Conservation (phyloP, 2,113 vertebrate species). For the Dromiciops gliroides region DNA sequence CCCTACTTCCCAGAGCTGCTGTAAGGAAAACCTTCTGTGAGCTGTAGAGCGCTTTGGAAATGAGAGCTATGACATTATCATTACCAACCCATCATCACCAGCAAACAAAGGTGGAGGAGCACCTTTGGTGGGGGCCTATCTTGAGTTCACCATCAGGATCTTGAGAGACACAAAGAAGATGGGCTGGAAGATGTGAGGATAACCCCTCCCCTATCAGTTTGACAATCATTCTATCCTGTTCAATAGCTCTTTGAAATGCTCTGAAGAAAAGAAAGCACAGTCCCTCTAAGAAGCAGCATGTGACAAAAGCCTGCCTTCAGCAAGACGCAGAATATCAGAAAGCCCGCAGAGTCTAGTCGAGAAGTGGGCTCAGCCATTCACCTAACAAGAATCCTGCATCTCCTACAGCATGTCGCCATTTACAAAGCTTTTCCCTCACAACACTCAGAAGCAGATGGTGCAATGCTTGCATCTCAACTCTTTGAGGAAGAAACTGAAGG, state of each 20-base stretch:
- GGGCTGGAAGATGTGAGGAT: background rate
- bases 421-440: background rate
- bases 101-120: background rate
- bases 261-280: background rate
- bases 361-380: background rate
- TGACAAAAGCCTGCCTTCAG: background rate
- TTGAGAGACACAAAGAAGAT: background rate
- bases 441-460: background rate
- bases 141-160: background rate
- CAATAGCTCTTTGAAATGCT: background rate
- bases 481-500: conserved; percentile 21
- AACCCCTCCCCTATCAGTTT: background rate
- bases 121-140: background rate
- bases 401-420: background rate
- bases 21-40: background rate
- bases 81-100: background rate
- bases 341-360: background rate
- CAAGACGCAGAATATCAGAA: background rate
- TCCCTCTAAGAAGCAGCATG: background rate
- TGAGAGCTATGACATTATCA: background rate
- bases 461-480: background rate
- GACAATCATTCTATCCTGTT: background rate
- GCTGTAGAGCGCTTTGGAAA: background rate
- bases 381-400: background rate
- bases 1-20: background rate